Evolutionary conservation across 2,797 vertebrate species (phyloP), one percentile per base, ranked within the genome.

Genomic region (Clamator glandarius): DNA sequence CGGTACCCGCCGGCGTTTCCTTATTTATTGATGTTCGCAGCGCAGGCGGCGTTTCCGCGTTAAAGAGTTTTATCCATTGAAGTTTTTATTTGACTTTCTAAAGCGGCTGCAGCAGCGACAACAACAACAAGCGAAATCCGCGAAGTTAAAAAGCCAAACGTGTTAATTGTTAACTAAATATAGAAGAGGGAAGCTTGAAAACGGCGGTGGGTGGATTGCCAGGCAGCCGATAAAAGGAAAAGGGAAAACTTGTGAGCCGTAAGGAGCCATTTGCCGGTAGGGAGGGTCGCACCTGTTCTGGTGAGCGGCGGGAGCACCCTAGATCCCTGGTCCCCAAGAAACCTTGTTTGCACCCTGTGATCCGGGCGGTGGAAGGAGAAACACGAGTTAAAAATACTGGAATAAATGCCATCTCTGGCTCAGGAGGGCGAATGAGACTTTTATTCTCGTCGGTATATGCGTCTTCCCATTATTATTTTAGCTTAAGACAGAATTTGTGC

Each of bases 141-240:
- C 11, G 63, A 76, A 92, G 91, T 85, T 89, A 81, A 87, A 93
- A 79, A 87, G 77, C 63, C 77, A 6, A 46, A 69, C 11, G 88
- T 51, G 92, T 93, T 95, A 95, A 93, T 96, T 89, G 92, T 87
- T 96, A 89, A 89, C 90, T 84, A 86, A 86, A 81, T 68, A 84
- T 61, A 86, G 92, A 52, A 14, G 80, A 25, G 87, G 74, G 64
- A 33, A 33, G 80, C 51, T 93, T 29, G 77, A 17, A 28, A 59
- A 80, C 66, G 52, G 69, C 70, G 12, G 84, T 46, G 89, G 84
- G 90, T 62, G 93, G 82, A 24, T 84, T 51, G 89, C 82, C 55
- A 25, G 93, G 84, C 78, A 76, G 86, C 18, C 6, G 58, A 4
- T 28, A 16, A 64, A 89, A 57, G 28, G 24, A 13, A 35, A 69